Evolutionary conservation across 37 sponge, comb jelly and placozoan species (phyloP).

Genomic region (Haliclona indistincta): DNA sequence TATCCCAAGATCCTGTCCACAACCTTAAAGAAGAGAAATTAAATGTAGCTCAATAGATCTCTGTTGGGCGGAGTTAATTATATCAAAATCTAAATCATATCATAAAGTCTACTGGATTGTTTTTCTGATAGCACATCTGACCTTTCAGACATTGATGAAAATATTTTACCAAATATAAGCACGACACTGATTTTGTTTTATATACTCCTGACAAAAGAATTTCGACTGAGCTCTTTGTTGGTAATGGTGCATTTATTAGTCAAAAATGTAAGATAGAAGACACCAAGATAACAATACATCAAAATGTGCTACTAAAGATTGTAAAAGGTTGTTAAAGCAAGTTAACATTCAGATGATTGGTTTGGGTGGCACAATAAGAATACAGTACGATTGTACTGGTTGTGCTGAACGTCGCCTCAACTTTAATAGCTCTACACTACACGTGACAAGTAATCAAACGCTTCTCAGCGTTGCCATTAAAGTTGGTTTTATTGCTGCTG

Average conservation of each 20-base stretch:
- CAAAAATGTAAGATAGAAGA: conserved; percentile 1
- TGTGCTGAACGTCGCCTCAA: neutral
- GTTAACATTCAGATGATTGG: too few relatives aligned
- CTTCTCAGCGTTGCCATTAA: conserved; percentile 14
- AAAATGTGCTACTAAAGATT: neutral
- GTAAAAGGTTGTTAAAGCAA: conserved; percentile 10
- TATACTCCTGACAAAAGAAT: neutral
- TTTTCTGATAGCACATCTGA: too few relatives aligned
- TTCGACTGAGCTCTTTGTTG: neutral
- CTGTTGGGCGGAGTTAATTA: too few relatives aligned
- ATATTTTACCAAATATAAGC: neutral
- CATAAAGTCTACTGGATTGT: too few relatives aligned
- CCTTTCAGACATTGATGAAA: neutral
- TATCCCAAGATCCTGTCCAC: too few relatives aligned
- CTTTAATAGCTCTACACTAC: conserved; percentile 2
- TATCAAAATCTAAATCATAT: too few relatives aligned
- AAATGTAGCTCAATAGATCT: too few relatives aligned
- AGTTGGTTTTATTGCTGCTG: conserved; percentile 27
- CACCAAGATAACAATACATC: neutral
- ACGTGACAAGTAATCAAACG: neutral
- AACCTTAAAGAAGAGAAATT: too few relatives aligned
- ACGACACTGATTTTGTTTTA: neutral
- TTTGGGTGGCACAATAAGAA: too few relatives aligned
- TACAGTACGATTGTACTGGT: conserved; percentile 5
- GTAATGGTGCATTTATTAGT: conserved; percentile 1